Evolutionary conservation across 2,797 vertebrate genomes (phyloP).

Genomic region (Helostoma temminkii): DNA sequence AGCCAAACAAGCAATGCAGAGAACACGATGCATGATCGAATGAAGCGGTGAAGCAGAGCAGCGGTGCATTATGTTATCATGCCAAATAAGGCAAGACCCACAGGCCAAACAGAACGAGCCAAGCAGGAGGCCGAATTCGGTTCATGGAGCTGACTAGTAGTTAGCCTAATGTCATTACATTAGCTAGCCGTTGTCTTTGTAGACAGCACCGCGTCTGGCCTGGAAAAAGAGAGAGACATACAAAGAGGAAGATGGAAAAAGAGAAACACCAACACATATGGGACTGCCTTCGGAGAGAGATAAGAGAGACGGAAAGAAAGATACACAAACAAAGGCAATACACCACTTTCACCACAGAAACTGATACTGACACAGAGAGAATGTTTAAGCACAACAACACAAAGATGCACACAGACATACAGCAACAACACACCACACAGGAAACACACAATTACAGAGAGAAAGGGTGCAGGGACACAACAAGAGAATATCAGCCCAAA

Average conservation of each 20-base stretch:
- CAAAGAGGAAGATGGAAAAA: slow-evolving; percentile 51
- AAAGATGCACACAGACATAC: slow-evolving; percentile 25
- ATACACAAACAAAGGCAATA: slow-evolving; percentile 47
- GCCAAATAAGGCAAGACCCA: slow-evolving; percentile 65
- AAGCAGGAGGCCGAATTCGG: slow-evolving; percentile 66
- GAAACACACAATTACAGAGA: slow-evolving; percentile 32
- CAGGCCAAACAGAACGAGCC: slow-evolving; percentile 65
- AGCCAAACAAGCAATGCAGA: slow-evolving; percentile 67
- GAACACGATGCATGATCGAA: slow-evolving; percentile 51
- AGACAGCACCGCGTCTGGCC: slow-evolving; percentile 68
- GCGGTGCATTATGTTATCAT: slow-evolving; percentile 63
- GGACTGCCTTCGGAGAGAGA: slow-evolving; percentile 32
- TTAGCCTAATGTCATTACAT: slow-evolving; percentile 77
- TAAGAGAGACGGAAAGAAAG: slow-evolving; percentile 41
- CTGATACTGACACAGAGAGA: slow-evolving; percentile 47
- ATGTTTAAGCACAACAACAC: slow-evolving; percentile 41
- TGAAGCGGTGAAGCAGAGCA: slow-evolving; percentile 66
- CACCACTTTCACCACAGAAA: slow-evolving; percentile 59
- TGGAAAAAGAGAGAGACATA: slow-evolving; percentile 70
- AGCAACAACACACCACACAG: slow-evolving; percentile 23
- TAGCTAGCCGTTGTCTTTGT: slow-evolving; percentile 75
- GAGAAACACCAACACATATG: slow-evolving; percentile 49
- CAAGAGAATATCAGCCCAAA: slow-evolving; percentile 19
- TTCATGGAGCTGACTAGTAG: slow-evolving; percentile 36
- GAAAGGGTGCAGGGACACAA: slow-evolving; percentile 13